Percentiles rank a stretch among this genome's conserved stretches.
Evolutionary conservation across 2,888 invertebrate species (phyloP).

Genomic region (Dryococelus australis): DNA sequence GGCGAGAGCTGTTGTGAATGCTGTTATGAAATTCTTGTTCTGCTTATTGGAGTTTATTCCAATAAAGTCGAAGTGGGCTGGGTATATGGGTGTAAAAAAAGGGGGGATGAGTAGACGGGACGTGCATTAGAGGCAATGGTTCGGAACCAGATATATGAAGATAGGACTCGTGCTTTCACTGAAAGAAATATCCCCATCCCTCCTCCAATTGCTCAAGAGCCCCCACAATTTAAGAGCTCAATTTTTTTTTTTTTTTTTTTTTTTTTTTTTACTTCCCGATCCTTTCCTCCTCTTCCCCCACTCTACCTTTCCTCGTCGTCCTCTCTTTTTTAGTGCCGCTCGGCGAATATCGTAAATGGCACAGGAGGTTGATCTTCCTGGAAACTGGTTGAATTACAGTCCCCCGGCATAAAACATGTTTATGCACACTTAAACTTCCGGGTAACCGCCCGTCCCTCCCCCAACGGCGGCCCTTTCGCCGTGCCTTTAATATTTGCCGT

Average conservation of each 20-base stretch:
- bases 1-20: slow-evolving; percentile 26
- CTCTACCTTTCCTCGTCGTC: not conserved
- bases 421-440: slow-evolving; percentile 9
- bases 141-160: slow-evolving; percentile 34
- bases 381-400: not conserved
- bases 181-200: not conserved
- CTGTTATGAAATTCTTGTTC: slow-evolving; percentile 43
- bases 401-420: slow-evolving; percentile 8
- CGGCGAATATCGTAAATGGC: slow-evolving; percentile 11
- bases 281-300: not conserved
- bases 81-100: not conserved
- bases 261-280: not conserved
- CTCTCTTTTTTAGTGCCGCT: not conserved
- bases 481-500: not conserved
- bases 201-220: not conserved
- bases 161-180: not conserved
- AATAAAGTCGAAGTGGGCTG: slow-evolving; percentile 34
- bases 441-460: not conserved
- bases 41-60: slow-evolving; percentile 40
- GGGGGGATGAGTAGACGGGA: slow-evolving; percentile 35
- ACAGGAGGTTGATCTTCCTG: slow-evolving; percentile 11
- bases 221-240: not conserved
- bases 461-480: not conserved
- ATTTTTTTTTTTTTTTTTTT: slow-evolving; percentile 12
- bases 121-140: slow-evolving; percentile 46